Conservation (phyloP, 1,140 invertebrate species). For the Delia radicum region DNA sequence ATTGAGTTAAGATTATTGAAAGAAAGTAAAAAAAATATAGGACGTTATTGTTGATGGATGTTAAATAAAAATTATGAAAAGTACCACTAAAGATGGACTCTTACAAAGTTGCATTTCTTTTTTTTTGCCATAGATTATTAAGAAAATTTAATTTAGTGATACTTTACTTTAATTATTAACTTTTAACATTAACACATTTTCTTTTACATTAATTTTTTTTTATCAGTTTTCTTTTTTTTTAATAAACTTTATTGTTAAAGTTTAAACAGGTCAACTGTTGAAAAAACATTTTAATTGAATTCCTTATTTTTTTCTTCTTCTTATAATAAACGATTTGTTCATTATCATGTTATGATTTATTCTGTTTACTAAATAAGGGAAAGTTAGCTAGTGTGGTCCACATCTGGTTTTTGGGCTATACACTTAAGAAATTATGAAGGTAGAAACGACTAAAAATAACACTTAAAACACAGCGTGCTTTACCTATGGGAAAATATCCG, state of each 20-base stretch:
- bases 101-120: not conserved
- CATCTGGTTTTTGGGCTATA: no score
- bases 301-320: not conserved
- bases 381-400: no score
- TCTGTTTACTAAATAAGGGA: not conserved
- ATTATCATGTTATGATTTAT: not conserved
- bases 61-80: not conserved
- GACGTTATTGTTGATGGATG: not conserved
- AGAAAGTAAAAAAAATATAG: not conserved
- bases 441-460: no score
- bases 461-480: no score
- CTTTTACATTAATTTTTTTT: not conserved
- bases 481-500: no score
- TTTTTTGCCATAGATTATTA: not conserved
- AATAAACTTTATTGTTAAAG: not conserved
- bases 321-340: not conserved
- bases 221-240: no score
- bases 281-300: not conserved
- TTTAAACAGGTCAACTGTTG: not conserved
- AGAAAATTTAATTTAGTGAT: not conserved
- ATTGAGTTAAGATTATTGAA: no score
- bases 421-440: no score
- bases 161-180: not conserved
- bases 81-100: not conserved
- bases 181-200: not conserved